Evolutionary conservation across 2,113 vertebrate genomes (phyloP).

Genomic region (Chamaea fasciata): DNA sequence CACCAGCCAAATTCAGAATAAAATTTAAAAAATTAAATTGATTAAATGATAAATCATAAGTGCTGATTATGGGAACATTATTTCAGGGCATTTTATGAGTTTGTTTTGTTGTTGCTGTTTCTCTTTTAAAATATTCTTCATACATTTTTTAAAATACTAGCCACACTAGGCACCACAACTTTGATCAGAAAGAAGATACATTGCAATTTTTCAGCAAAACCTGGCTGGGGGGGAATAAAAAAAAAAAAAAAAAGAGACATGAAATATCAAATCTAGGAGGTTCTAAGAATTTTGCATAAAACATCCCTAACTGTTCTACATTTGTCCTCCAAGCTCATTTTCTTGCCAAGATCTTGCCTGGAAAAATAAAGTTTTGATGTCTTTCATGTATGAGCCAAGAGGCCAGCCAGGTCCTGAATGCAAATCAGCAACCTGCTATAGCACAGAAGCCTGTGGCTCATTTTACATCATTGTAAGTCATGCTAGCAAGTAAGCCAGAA

Average conservation of each 20-base stretch:
- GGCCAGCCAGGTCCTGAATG: neutral
- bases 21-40: neutral
- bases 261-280: neutral
- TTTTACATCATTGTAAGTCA: neutral
- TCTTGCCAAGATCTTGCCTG: neutral
- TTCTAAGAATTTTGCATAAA: neutral
- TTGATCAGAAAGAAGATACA: neutral
- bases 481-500: neutral
- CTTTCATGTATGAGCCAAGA: neutral
- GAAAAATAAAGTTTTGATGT: neutral
- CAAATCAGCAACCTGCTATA: neutral
- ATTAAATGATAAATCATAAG: neutral
- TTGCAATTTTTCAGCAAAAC: neutral
- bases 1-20: neutral
- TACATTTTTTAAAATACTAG: neutral
- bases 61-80: neutral
- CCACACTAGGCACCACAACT: neutral
- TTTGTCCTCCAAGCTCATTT: neutral
- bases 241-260: neutral
- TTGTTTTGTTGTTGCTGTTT: neutral
- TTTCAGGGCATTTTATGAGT: neutral
- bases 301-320: neutral
- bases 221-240: too few relatives aligned
- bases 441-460: neutral
- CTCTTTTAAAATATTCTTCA: neutral